Conservation (phyloP, 2,888 invertebrate species). For the Eupsilia transversa region DNA sequence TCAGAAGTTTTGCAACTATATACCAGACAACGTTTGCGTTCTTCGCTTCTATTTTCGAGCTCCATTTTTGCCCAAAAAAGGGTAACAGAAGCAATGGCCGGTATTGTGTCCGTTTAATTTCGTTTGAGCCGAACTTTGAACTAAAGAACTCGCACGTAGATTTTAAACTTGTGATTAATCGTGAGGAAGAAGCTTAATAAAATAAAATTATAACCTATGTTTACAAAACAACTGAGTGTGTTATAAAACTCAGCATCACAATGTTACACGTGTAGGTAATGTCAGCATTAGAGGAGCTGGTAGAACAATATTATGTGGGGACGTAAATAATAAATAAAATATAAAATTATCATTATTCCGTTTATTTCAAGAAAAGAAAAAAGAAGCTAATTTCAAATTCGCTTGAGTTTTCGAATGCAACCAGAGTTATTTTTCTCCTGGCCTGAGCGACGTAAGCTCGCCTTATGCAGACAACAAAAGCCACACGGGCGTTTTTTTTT, state of each 20-base stretch:
- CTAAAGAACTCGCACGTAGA: constrained; percentile 60
- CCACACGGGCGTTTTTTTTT: no score
- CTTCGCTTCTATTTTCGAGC: constrained; percentile 70
- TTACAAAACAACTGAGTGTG: constrained; percentile 6
- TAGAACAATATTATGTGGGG: no score
- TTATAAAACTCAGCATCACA: constrained; percentile 15
- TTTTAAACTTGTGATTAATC: constrained; percentile 43
- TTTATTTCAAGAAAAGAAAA: no score
- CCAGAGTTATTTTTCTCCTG: no score
- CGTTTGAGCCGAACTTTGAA: constrained; percentile 72
- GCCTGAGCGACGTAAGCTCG: no score
- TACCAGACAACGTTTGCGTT: constrained; percentile 72
- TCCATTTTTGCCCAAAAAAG: constrained; percentile 77
- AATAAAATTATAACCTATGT: constrained; percentile 14
- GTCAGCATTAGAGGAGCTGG: no score
- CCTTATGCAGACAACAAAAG: no score
- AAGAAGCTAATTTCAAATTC: no score
- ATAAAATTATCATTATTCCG: no score
- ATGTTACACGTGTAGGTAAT: constrained; percentile 9
- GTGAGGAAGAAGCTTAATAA: constrained; percentile 15
- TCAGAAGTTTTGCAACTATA: no score
- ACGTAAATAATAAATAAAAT: no score
- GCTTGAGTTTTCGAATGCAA: no score
- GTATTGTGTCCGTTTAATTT: constrained; percentile 77
- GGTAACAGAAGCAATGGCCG: constrained; percentile 64